Percentiles rank a stretch among this genome's conserved stretches.
Conservation (phyloP, 2,797 vertebrate genomes). For the Loriculus beryllinus region DNA sequence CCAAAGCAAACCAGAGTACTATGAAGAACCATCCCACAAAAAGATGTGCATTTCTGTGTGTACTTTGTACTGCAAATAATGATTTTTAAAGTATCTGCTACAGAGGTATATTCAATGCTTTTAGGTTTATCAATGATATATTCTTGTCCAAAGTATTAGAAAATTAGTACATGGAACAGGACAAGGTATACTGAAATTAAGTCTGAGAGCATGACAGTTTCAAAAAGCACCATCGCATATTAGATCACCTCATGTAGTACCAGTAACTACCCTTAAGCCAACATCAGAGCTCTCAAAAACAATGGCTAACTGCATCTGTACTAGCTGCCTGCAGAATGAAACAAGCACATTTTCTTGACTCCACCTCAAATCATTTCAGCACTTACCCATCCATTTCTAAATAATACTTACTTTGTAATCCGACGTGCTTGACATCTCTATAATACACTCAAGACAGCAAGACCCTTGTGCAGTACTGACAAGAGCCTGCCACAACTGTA, state of each 20-base stretch:
- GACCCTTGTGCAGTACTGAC: background rate
- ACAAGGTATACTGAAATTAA: background rate
- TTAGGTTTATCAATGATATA: background rate
- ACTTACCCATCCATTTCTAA: background rate
- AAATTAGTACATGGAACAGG: background rate
- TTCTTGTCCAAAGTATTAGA: constrained; percentile 1
- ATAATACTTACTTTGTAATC: background rate
- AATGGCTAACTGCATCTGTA: background rate
- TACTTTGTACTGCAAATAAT: background rate
- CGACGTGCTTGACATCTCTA: background rate
- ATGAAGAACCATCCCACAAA: background rate
- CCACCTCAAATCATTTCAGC: background rate
- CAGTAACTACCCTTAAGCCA: background rate
- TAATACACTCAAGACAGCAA: background rate
- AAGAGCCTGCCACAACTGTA: background rate
- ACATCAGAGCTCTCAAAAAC: background rate
- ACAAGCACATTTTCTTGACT: background rate
- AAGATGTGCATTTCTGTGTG: background rate
- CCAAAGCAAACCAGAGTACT: background rate
- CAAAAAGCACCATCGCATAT: background rate
- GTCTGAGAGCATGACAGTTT: background rate
- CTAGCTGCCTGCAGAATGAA: background rate
- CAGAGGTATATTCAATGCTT: background rate
- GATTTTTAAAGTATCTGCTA: background rate
- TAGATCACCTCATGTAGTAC: background rate